Percentiles rank a stretch among this genome's conserved stretches.
Conservation (phyloP, 2,797 vertebrate genomes). For the Dallia pectoralis region DNA sequence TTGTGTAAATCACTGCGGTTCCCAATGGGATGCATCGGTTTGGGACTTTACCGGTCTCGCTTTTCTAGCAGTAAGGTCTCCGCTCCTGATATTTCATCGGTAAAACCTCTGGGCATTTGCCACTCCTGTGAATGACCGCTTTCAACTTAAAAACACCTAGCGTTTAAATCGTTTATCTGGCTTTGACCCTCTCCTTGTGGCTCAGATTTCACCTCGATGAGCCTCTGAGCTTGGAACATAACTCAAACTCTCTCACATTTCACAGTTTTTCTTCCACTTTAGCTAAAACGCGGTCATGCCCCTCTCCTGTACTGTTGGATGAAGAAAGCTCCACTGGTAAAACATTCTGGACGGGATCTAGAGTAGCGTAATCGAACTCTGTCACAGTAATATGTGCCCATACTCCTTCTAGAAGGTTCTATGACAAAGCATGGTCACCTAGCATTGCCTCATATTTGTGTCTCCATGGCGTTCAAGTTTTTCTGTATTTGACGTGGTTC, state of each 20-base stretch:
- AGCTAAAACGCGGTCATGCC: constrained; percentile 9
- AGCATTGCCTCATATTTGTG: too few relatives aligned
- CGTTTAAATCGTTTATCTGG: not conserved
- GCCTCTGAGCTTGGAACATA: constrained; percentile 1
- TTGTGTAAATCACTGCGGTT: constrained; percentile 46
- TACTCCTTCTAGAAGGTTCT: not conserved
- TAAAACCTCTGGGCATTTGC: not conserved
- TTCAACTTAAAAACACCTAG: not conserved
- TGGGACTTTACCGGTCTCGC: constrained; percentile 44
- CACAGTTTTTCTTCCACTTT: constrained; percentile 23
- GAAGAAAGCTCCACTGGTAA: not conserved
- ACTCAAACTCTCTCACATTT: constrained; percentile 6
- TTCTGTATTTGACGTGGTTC: too few relatives aligned
- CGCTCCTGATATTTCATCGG: not conserved
- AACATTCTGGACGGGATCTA: not conserved
- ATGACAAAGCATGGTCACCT: not conserved
- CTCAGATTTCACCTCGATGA: not conserved
- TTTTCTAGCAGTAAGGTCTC: not conserved
- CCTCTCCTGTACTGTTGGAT: not conserved
- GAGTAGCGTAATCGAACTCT: not conserved
- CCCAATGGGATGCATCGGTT: constrained; percentile 31
- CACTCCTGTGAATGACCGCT: not conserved
- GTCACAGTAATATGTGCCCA: not conserved
- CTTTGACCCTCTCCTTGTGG: not conserved
- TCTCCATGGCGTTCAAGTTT: not conserved